Percentiles rank a stretch among this genome's conserved stretches.
Evolutionary conservation across 2,888 invertebrate genomes (phyloP).

Genomic region (Tenodera sinensis): DNA sequence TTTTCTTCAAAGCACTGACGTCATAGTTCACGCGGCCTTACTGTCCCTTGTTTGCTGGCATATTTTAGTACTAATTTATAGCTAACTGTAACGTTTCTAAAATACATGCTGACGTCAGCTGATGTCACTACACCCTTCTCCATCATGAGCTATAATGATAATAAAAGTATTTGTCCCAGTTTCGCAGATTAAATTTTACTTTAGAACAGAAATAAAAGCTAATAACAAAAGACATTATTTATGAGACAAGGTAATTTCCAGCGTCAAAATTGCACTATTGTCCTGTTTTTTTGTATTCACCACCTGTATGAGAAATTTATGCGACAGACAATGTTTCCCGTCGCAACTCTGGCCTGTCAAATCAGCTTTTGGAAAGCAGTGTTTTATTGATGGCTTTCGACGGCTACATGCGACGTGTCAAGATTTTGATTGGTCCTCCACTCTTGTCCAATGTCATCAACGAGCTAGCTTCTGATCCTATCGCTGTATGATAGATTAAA

Average conservation of each 20-base stretch:
- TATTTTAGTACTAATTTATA: no score
- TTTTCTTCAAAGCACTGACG: no score
- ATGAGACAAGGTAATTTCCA: not conserved
- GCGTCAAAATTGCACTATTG: not conserved
- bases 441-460: not conserved
- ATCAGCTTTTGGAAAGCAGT: not conserved
- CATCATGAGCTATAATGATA: no score
- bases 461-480: not conserved
- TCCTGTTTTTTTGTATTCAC: not conserved
- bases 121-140: no score
- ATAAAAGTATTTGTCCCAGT: no score
- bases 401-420: not conserved
- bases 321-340: not conserved
- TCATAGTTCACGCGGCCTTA: no score
- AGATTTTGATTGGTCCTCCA: not conserved
- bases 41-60: no score
- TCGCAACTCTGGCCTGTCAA: not conserved
- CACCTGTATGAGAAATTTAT: not conserved
- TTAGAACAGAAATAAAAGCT: not conserved
- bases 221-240: not conserved
- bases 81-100: no score
- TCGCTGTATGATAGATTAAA: not conserved
- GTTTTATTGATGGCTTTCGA: not conserved
- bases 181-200: no score
- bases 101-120: no score